These are phyloP conservation scores for Heliconius hermathena DNA, from an alignment of 1,140 invertebrate genomes.

Conservation along the genomic window DNA sequence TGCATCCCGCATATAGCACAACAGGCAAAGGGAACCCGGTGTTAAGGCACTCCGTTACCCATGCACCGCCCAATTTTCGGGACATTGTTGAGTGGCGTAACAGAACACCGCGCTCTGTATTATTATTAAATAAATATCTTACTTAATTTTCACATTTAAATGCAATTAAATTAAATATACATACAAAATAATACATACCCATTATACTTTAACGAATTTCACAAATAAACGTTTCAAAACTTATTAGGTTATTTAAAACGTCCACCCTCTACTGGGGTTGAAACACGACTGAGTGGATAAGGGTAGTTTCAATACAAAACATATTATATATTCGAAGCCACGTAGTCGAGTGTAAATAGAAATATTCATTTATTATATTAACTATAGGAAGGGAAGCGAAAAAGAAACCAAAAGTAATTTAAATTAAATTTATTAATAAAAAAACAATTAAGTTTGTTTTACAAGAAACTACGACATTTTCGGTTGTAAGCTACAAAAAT, in stretches of 20 bases:
- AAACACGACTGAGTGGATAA: constrained; percentile 18
- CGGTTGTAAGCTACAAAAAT: too few relatives aligned
- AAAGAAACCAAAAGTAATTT: too few relatives aligned
- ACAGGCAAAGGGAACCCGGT: too few relatives aligned
- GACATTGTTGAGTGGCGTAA: too few relatives aligned
- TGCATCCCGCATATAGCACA: too few relatives aligned
- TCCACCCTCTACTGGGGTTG: constrained; percentile 26
- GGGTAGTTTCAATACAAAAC: background rate
- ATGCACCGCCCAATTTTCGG: too few relatives aligned
- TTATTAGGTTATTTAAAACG: constrained; percentile 12
- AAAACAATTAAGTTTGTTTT: background rate
- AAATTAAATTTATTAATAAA: background rate
- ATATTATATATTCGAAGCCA: background rate
- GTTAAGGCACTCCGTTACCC: too few relatives aligned
- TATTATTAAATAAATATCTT: too few relatives aligned
- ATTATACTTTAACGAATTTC: constrained; percentile 8
- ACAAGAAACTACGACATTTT: background rate
- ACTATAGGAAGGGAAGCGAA: too few relatives aligned
- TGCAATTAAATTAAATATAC: background rate
- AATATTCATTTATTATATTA: background rate
- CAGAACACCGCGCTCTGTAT: too few relatives aligned
- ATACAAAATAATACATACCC: constrained; percentile 8
- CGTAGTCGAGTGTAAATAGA: background rate
- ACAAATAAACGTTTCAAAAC: background rate
- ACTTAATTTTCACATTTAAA: background rate